phyloP scores from a whole-genome alignment of 2,113 vertebrate species.

The Platichthys stellatus region DNA sequence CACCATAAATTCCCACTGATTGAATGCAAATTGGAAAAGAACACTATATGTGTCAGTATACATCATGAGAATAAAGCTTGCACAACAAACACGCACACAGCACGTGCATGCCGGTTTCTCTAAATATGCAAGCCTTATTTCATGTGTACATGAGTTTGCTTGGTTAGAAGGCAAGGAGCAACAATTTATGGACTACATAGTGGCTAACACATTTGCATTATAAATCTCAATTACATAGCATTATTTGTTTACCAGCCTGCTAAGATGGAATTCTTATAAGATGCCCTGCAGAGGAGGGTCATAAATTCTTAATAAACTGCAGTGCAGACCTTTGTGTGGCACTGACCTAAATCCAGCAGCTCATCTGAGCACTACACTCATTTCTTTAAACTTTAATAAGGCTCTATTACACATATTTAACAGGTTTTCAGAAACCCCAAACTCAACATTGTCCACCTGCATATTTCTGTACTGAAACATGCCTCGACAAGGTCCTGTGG shows the following conservation, averaged over 20 bases:
- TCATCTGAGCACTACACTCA: slow-evolving; percentile 68
- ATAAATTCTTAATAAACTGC: slow-evolving; percentile 86
- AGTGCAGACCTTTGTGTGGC: slow-evolving; percentile 82
- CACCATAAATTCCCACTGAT: slow-evolving; percentile 78
- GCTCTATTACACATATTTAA: slow-evolving; percentile 76
- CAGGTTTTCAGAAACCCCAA: slow-evolving; percentile 41
- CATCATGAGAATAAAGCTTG: slow-evolving; percentile 73
- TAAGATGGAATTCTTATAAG: slow-evolving; percentile 69
- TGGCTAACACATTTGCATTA: slow-evolving; percentile 75
- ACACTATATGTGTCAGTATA: slow-evolving; percentile 72
- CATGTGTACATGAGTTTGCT: slow-evolving; percentile 44
- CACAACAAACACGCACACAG: slow-evolving; percentile 23
- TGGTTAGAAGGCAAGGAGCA: slow-evolving; percentile 23
- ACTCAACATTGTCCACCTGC: slow-evolving; percentile 49
- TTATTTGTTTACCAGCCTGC: slow-evolving; percentile 76
- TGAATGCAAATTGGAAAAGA: slow-evolving; percentile 82
- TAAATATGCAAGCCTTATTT: slow-evolving; percentile 56
- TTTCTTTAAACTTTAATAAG: slow-evolving; percentile 79
- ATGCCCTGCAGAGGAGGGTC: slow-evolving; percentile 71
- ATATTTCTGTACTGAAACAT: slow-evolving; percentile 21
- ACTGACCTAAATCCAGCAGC: slow-evolving; percentile 80
- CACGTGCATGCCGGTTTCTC: slow-evolving; percentile 35
- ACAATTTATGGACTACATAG: slow-evolving; percentile 69
- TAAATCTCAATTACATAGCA: slow-evolving; percentile 81
- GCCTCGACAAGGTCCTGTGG: slow-evolving; percentile 1